Evolutionary conservation across 2,113 vertebrate species (phyloP), one percentile per base, ranked within the genome.

Genomic region (Trichechus manatus): DNA sequence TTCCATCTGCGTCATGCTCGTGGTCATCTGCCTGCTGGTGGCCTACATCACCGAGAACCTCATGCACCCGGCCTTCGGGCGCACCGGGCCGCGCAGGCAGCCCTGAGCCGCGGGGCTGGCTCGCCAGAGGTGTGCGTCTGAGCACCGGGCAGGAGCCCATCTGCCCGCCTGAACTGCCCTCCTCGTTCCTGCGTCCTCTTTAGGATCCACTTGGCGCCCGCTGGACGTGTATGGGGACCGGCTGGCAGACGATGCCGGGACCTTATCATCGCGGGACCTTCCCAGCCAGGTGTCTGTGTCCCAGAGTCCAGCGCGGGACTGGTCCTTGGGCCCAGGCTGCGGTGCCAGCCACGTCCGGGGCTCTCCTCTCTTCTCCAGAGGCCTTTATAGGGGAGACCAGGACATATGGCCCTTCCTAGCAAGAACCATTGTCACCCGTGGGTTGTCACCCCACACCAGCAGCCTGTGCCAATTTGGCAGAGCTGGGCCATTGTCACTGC

Each of bases 1-100:
- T 66, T 99, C 99, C 95, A 99, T 99, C 98, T 99, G 99, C 95
- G 99, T 99, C 98, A 99, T 99, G 99, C 99, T 99, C 94, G 99
- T 99, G 97, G 99, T 99, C 98, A 99, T 99, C 97, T 99, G 99
- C 98, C 98, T 99, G 89, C 98, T 99, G 56, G 99, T 99, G 98
- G 99, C 99, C 29, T 99, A 99, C 97, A 99, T 99, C 98, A 99
- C 99, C 15, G 99, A 99, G 97, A 99, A 99, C 98, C 99, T 99
- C 97, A 99, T 99, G 99, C 99, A 98, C 96, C 98, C 99, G 29
- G 94, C 98, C 72, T 89, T 97, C 39, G 23, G 94, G 96, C 90
- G 98, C 91, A 96, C 98, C 0, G 97, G 91, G 47, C 44, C 72
- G 59, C 97, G 96, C 86, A 9, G 96, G 72, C 94, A 92, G 83